Percentiles rank a stretch among this genome's conserved stretches.
phyloP scores from a whole-genome alignment of 37 sponge, comb jelly and placozoan species.

The Sycon ciliatum region DNA sequence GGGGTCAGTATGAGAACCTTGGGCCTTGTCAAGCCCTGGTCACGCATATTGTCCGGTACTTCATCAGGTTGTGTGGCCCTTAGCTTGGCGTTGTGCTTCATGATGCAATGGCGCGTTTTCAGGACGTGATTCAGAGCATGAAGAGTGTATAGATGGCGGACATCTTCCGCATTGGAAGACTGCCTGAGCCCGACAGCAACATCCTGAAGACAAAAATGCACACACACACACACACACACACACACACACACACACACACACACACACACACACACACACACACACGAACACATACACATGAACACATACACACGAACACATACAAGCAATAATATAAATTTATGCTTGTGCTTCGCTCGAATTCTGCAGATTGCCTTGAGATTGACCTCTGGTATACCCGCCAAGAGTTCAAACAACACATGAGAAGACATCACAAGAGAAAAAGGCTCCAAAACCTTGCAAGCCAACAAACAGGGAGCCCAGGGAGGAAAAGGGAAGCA shows the following conservation, averaged over 20 bases:
- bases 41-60: slow-evolving; percentile 20
- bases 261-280: slow-evolving; percentile 5
- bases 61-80: slow-evolving; percentile 2
- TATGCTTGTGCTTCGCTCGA: too few species aligned
- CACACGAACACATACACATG: too few species aligned
- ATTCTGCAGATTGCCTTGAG: too few species aligned
- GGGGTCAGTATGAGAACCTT: slow-evolving; percentile 84
- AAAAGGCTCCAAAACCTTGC: too few species aligned
- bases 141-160: slow-evolving; percentile 51
- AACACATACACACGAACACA: too few species aligned
- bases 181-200: too few species aligned
- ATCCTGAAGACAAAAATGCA: slow-evolving; percentile 10
- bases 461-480: too few species aligned
- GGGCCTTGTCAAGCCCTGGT: slow-evolving; percentile 92
- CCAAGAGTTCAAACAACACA: too few species aligned
- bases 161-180: slow-evolving; percentile 71
- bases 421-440: too few species aligned
- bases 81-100: slow-evolving; percentile 70
- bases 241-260: slow-evolving; percentile 1
- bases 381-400: too few species aligned
- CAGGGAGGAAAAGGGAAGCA: too few species aligned
- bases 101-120: slow-evolving; percentile 62
- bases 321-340: too few species aligned
- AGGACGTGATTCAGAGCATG: slow-evolving; percentile 85
- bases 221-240: neutral